Percentiles rank a stretch among this genome's conserved stretches.
Conservation (phyloP, 2,113 vertebrate species). For the Bubo bubo region DNA sequence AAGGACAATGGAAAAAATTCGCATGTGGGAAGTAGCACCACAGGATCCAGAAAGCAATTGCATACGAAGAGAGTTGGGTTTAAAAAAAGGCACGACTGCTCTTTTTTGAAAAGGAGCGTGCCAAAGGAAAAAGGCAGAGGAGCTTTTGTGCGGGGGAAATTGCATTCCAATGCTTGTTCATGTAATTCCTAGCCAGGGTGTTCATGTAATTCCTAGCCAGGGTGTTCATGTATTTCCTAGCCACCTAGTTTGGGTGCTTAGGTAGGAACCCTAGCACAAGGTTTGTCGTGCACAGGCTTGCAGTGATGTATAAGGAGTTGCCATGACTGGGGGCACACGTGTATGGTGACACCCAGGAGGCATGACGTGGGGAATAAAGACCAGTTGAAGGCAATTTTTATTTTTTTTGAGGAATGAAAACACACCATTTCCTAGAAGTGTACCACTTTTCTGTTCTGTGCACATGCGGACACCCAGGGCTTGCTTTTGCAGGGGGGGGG, state of each 20-base stretch:
- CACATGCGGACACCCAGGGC: background rate
- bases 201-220: background rate
- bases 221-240: background rate
- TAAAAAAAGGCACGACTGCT: background rate
- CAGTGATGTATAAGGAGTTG: background rate
- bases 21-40: background rate
- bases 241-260: background rate
- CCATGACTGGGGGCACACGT: accelerated
- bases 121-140: background rate
- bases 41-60: background rate
- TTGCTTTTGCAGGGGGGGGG: background rate
- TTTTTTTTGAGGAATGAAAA: background rate
- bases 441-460: background rate
- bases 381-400: background rate
- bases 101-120: background rate
- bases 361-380: accelerated
- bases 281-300: accelerated
- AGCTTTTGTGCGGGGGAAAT: background rate
- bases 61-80: background rate
- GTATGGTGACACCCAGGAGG: background rate
- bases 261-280: background rate
- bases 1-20: conserved; percentile 33
- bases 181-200: background rate
- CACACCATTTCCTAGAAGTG: background rate
- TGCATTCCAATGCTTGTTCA: background rate